Percentiles rank a stretch among this genome's conserved stretches.
Evolutionary conservation across 64 coral and sea anemone genomes (phyloP).

Genomic region (Dendronephthya gigantea): DNA sequence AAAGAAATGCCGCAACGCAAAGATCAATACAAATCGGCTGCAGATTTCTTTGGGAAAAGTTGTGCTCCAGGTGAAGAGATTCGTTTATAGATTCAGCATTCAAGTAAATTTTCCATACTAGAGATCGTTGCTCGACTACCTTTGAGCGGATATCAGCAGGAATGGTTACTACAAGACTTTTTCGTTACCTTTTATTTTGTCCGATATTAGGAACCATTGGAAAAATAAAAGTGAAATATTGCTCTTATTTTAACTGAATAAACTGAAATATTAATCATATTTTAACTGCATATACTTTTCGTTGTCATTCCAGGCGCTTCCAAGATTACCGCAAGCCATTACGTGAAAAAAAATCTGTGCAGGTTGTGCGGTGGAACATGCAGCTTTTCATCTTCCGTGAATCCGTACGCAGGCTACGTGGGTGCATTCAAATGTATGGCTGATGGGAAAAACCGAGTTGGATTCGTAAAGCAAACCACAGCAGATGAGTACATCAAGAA

Average conservation of each 20-base stretch:
- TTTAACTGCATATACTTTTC: too few species aligned
- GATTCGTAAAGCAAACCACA: background rate
- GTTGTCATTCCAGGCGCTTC: too few species aligned
- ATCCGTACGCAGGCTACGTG: background rate
- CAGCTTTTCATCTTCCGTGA: background rate
- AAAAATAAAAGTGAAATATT: too few species aligned
- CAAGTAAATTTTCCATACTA: too few species aligned
- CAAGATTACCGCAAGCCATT: background rate
- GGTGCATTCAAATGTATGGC: conserved; percentile 6
- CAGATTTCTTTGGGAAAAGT: background rate
- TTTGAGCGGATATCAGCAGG: too few species aligned
- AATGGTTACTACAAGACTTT: too few species aligned
- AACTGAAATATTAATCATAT: too few species aligned
- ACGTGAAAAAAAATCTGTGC: background rate
- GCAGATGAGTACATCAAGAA: background rate
- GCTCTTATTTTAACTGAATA: too few species aligned
- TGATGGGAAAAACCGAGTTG: background rate
- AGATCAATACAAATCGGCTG: background rate
- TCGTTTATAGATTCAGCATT: too few species aligned
- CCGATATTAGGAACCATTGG: too few species aligned
- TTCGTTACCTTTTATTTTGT: too few species aligned
- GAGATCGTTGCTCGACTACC: too few species aligned
- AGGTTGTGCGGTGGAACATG: background rate
- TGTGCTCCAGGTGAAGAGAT: conserved; percentile 5
- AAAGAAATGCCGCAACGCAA: background rate